Evolutionary conservation across 2,113 vertebrate species (phyloP).

Genomic region (Amia ocellicauda): DNA sequence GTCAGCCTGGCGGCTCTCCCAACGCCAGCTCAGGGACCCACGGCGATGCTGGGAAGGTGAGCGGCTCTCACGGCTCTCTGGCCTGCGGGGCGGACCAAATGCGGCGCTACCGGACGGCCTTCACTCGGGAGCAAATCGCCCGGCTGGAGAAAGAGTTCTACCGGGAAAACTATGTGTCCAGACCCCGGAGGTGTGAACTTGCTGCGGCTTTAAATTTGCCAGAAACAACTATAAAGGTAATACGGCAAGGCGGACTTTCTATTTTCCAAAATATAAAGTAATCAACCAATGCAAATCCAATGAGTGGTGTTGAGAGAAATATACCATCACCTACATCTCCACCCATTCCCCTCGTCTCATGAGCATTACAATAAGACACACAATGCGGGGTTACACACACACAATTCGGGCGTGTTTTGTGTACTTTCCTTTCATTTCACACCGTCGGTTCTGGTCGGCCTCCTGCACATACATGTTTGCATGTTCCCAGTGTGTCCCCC

Average conservation of each 20-base stretch:
- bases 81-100: slow-evolving; percentile 91
- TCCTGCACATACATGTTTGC: too few relatives aligned
- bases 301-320: too few relatives aligned
- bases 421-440: too few relatives aligned
- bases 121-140: slow-evolving; percentile 94
- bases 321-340: too few relatives aligned
- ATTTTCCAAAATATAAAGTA: too few relatives aligned
- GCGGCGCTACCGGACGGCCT: slow-evolving; percentile 93
- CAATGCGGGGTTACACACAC: too few relatives aligned
- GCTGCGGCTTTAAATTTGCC: slow-evolving; percentile 93
- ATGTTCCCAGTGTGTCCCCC: too few relatives aligned
- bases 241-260: not conserved
- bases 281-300: too few relatives aligned
- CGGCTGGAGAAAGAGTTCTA: slow-evolving; percentile 97
- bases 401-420: too few relatives aligned
- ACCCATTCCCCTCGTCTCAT: too few relatives aligned
- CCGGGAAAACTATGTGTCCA: slow-evolving; percentile 95
- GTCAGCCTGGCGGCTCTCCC: slow-evolving; percentile 65
- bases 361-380: too few relatives aligned
- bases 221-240: slow-evolving; percentile 97
- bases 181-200: slow-evolving; percentile 91
- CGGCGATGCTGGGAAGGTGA: slow-evolving; percentile 49
- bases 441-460: too few relatives aligned
- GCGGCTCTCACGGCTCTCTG: slow-evolving; percentile 71
- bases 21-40: slow-evolving; percentile 65